Conservation (phyloP, 2,797 vertebrate species). For the Notolabrus celidotus region DNA sequence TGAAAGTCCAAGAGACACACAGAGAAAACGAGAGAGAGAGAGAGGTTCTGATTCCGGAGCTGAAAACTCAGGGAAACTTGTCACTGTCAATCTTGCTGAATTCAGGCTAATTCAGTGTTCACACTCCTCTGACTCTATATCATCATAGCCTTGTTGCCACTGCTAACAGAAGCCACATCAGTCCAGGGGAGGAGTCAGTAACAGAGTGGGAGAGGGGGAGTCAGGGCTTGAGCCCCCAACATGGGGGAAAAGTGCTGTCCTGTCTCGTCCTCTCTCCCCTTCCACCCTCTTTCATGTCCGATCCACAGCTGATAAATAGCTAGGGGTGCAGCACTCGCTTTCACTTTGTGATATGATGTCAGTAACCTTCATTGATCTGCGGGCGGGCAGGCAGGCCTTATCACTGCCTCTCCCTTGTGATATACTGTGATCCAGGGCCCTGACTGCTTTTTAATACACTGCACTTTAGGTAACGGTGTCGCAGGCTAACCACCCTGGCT, state of each 20-base stretch:
- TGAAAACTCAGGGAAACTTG: conserved; percentile 47
- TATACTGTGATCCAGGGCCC: conserved; percentile 92
- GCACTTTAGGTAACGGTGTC: conserved; percentile 86
- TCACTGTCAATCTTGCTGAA: conserved; percentile 31
- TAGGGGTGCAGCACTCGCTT: conserved; percentile 92
- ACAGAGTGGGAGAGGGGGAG: conserved; percentile 34
- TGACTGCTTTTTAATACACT: conserved; percentile 98
- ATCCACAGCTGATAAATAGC: conserved; percentile 92
- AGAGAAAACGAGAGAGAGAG: background rate
- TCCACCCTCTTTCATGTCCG: conserved; percentile 66
- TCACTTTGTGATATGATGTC: conserved; percentile 99
- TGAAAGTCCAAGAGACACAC: conserved; percentile 7
- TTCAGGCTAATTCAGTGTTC: conserved; percentile 20
- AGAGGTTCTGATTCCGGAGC: conserved; percentile 6
- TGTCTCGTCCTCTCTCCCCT: conserved; percentile 50
- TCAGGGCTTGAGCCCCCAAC: conserved; percentile 45
- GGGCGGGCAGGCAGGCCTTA: conserved; percentile 93
- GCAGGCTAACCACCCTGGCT: conserved; percentile 82
- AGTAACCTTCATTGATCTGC: conserved; percentile 99
- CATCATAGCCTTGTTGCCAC: background rate
- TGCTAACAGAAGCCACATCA: conserved; percentile 6
- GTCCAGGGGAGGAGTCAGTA: conserved; percentile 38
- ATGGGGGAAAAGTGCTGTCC: conserved; percentile 44
- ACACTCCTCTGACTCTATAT: background rate
- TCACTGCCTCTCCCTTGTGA: conserved; percentile 92